Evolutionary conservation across 1,140 invertebrate species (phyloP), one percentile per base, ranked within the genome.

Genomic region (Notospermus geniculatus): DNA sequence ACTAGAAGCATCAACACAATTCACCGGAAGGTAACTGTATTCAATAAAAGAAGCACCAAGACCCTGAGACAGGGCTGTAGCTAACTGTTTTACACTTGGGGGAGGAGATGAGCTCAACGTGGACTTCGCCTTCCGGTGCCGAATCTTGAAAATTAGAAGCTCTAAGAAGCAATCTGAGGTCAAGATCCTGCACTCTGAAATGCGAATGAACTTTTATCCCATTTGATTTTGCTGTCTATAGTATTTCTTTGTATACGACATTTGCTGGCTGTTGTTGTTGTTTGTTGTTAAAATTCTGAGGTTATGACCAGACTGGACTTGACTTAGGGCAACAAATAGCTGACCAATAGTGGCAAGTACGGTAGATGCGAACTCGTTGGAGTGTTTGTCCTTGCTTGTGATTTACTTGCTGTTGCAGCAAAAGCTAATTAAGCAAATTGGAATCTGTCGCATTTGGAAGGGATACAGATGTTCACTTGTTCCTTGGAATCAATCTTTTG

Each of bases 381-480:
- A 79, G 56, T 4, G 77, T 65, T 71, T 85, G 83, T 15, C 85
- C 83, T 74, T 87, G 85, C 4, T n/a, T n/a, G n/a, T n/a, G 82
- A 67, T 74, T 86, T 86, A 70, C 86, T 86, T 2, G 86, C 83
- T 0, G 84, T 83, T 73, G 85, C 83, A 27, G 83, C 79, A 72
- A 84, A 86, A 4, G 72, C 69, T n/a, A n/a, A n/a, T n/a, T 2
- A 82, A 57, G 59, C 77, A 67, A 0, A 87, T 43, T 25, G 83
- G 81, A 77, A 86, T 85, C 63, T 86, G 83, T 0, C 81, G 79
- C 61, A 85, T 82, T 59, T 83, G 75, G 62, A 73, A 68, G 13
- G 68, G 65, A 43, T 43, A 43, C 39, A 43, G n/a, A 17, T 13
- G 11, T 27, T 72, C 68, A 15, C 54, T 64, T 43, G 70, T 65